Base-by-base conservation (phyloP, 2,113 vertebrate genomes). In the Gila orcuttii region DNA sequence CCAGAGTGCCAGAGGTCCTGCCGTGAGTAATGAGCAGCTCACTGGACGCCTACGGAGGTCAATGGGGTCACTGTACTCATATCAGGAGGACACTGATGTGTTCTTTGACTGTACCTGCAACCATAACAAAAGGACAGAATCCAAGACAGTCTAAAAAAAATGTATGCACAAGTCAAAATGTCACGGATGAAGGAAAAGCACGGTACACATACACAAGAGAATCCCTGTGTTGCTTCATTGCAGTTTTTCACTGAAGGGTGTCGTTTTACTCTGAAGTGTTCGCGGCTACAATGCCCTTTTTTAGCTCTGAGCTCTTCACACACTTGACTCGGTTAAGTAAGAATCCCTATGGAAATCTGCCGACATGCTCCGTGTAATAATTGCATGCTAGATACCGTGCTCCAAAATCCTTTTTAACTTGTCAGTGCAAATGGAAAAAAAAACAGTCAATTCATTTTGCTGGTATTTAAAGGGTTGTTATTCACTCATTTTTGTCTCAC, bases 81-180 rank as follows among this genome's bases (percentile, higher is more conserved):
- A 84, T 85, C 79, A 86, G 83, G 82, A 86, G 88, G 92, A 94
- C 92, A 95, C 93, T 93, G 93, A 94, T 94, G 94, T 90, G 90
- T 93, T 94, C 91, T 92, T 88, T 83, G 66, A 92, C 90, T 93
- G 93, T 93, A 92, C 92, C 92, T 90, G 88, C 90, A 91, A 86
- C 90, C 82, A 91, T 93, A 93, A 94, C 92, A 91, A 90, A 57
- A 92, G 91, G 93, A 85, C 92, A 92, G 55, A 69, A 88, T 91
- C 88, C 79, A 87, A 87, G 88, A 86, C 85, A 81, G 87, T 91
- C 91, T 94, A 92, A 93, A 25, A 60, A 94, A 94, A 95, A 93
- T 87, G 90, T 28, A 89, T 85, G 91, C 83, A 83, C 88, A 84
- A 87, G 80, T 90, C 91, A 93, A 93, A 92, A 93, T 91, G 91